Base-by-base conservation (phyloP, 2,888 invertebrate species). In the Eupeodes luniger region DNA sequence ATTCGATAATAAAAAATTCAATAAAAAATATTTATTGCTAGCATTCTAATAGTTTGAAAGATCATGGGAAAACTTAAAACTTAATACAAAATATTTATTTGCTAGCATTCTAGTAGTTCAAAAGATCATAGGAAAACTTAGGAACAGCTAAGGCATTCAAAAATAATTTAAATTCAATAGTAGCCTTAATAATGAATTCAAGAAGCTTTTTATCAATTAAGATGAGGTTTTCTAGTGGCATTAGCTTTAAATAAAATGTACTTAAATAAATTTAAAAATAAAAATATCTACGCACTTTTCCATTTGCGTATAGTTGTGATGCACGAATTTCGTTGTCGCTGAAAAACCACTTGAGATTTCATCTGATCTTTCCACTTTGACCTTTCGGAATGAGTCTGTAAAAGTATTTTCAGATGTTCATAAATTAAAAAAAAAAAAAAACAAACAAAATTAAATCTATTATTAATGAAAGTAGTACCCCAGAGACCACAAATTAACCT, bases 221-320 rank as follows among this genome's bases (percentile, higher is more conserved):
- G 40, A 40, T 40, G 40, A 40, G 40, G 27, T 27, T 27, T 27
- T 40, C 40, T 40, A 27, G 27, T 27, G 27, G 27, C 3, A 27
- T 40, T 40, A 40, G 40, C 0, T 7, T 7, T 40, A 40, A 59
- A 34, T 9, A 36, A 36, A 64, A 12, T 40, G 11, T 40, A 57
- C 11, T 16, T 44, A 10, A 61, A 44, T 14, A 53, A 12, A 27
- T 12, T 36, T 11, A 27, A n/a, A 27, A 64, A 57, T 1, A 66
- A 62, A 77, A 44, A 12, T 16, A 9, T 81, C 90, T 91, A 92
- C 93, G 91, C 92, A 94, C 91, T 93, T 93, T 93, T 96, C 96
- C 96, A 98, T 95, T 91, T 95, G 94, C n/a, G 92, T 92, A 93
- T 96, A 97, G 94, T 97, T 95, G 94, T 98, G 98, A 93, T 98